Percentiles rank a stretch among this genome's conserved stretches.
These are phyloP conservation scores for Lophura swinhoii DNA, from an alignment of 2,797 vertebrate species.

Conservation along the genomic window DNA sequence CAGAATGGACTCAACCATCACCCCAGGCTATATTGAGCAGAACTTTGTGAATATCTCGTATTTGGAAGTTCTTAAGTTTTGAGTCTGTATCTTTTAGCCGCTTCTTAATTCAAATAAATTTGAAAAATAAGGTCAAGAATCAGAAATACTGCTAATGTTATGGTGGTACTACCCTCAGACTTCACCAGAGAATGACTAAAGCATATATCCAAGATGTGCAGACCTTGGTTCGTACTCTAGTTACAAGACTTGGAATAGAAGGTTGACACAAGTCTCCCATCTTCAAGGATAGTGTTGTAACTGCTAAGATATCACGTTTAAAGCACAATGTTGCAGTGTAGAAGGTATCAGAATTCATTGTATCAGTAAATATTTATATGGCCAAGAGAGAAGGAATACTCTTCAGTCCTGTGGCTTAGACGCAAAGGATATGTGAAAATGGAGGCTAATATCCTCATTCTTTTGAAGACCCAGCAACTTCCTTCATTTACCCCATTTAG, in stretches of 20 bases:
- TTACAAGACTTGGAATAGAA: neutral
- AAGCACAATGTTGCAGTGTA: too few relatives aligned
- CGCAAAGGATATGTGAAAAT: neutral
- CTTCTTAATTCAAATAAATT: neutral
- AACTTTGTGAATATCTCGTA: neutral
- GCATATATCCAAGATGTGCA: neutral
- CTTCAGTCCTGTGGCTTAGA: too few relatives aligned
- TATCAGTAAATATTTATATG: neutral
- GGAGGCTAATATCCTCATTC: neutral
- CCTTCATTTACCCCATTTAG: neutral
- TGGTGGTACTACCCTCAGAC: neutral
- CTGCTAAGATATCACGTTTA: neutral
- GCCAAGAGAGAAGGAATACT: neutral
- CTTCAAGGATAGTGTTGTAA: neutral
- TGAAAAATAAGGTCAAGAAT: neutral
- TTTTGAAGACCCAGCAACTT: neutral
- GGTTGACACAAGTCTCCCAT: neutral
- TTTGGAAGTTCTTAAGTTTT: neutral
- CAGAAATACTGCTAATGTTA: neutral
- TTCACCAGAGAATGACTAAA: neutral
- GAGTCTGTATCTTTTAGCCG: neutral
- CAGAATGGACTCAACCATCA: neutral
- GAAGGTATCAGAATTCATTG: neutral
- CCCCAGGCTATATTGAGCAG: neutral
- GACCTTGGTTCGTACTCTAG: neutral